Evolutionary conservation across 2,113 vertebrate species (phyloP).

Genomic region (Dermatemys mawii): DNA sequence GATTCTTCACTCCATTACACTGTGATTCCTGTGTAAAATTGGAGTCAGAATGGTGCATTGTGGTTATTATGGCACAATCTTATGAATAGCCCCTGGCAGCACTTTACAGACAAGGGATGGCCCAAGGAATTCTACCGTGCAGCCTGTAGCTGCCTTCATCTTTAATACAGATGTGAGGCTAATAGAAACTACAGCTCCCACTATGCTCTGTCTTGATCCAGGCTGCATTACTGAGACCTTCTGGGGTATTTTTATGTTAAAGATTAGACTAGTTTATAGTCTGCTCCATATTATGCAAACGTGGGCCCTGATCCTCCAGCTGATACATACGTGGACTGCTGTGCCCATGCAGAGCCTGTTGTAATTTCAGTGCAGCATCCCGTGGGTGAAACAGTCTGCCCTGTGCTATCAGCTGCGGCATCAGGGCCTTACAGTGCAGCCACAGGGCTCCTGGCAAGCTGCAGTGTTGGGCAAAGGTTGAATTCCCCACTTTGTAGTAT

Average conservation of each 20-base stretch:
- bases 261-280: rapidly evolving
- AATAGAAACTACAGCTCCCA: not conserved
- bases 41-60: not conserved
- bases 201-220: rapidly evolving
- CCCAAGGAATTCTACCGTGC: not conserved
- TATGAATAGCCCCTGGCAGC: not conserved
- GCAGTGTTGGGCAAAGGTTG: not conserved
- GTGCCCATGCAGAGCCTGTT: not conserved
- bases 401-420: not conserved
- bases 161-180: not conserved
- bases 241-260: rapidly evolving
- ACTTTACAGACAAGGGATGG: not conserved
- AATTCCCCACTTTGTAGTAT: not conserved
- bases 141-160: not conserved
- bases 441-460: not conserved
- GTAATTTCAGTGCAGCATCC: not conserved
- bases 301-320: rapidly evolving
- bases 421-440: not conserved
- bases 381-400: not conserved
- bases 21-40: not conserved
- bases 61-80: not conserved
- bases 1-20: not conserved
- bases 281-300: not conserved
- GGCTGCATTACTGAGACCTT: not conserved
- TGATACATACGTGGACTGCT: rapidly evolving